Evolutionary conservation across 1,140 invertebrate genomes (phyloP).

Genomic region (Papilio glaucus): DNA sequence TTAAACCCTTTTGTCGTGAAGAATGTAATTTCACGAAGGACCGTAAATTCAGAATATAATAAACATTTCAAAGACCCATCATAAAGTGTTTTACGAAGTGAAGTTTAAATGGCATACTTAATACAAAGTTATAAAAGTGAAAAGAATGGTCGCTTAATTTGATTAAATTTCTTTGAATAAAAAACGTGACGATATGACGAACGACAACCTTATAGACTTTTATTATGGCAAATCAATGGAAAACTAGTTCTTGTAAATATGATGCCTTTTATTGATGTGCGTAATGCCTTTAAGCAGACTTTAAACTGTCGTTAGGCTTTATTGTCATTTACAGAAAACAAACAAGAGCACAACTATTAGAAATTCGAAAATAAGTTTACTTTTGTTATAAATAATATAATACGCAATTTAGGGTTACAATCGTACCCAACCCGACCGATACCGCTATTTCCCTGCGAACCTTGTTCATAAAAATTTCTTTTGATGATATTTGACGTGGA

Average conservation of each 20-base stretch:
- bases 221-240: background rate
- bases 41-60: slow-evolving; percentile 21
- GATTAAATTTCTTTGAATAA: background rate
- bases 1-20: slow-evolving; percentile 13
- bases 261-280: background rate
- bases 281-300: background rate
- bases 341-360: background rate
- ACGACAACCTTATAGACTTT: background rate
- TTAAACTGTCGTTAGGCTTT: background rate
- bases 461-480: slow-evolving; percentile 9
- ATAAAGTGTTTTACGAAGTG: slow-evolving; percentile 1
- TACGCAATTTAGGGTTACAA: slow-evolving; percentile 19
- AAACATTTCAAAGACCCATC: slow-evolving; percentile 12
- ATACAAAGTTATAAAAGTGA: background rate
- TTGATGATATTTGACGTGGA: slow-evolving; percentile 8
- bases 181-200: background rate
- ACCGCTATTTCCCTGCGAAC: background rate
- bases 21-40: slow-evolving; percentile 10
- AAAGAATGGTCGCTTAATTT: background rate
- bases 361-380: background rate
- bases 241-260: background rate
- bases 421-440: background rate
- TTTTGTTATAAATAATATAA: slow-evolving; percentile 8
- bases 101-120: slow-evolving; percentile 5
- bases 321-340: background rate